Percentiles rank a stretch among this genome's conserved stretches.
phyloP scores from a whole-genome alignment of 1,140 invertebrate species.

The Odontomachus brunneus region DNA sequence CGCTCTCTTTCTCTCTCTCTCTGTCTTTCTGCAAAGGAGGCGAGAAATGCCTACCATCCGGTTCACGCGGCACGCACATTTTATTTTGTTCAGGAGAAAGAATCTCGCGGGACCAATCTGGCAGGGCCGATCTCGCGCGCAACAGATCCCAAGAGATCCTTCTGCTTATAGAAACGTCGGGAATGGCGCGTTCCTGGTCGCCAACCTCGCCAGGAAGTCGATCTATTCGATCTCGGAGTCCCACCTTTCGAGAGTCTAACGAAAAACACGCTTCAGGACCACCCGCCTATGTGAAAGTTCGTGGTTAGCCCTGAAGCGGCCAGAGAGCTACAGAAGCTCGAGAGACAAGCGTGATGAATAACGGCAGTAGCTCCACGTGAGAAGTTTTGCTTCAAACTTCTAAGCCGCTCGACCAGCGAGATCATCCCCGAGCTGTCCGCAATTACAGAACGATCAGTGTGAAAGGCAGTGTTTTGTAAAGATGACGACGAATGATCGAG shows the following conservation, averaged over 20 bases:
- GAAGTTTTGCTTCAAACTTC: neutral
- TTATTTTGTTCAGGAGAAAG: conserved; percentile 37
- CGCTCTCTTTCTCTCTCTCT: too few relatives aligned
- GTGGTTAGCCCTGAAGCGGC: conserved; percentile 38
- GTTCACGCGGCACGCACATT: conserved; percentile 69
- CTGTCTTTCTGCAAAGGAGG: conserved; percentile 37
- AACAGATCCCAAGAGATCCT: conserved; percentile 38
- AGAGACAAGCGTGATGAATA: conserved; percentile 13
- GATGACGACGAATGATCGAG: too few relatives aligned
- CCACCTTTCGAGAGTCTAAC: conserved; percentile 8
- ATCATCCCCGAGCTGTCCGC: too few relatives aligned
- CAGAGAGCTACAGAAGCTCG: neutral
- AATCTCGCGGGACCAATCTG: conserved; percentile 54
- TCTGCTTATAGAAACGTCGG: conserved; percentile 27
- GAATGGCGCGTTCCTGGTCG: neutral
- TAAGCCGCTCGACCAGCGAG: too few relatives aligned
- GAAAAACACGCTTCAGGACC: conserved; percentile 67
- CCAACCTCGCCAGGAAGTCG: conserved; percentile 51
- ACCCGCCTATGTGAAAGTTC: conserved; percentile 75
- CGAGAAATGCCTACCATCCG: conserved; percentile 30
- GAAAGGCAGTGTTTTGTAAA: too few relatives aligned
- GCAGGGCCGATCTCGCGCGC: conserved; percentile 41
- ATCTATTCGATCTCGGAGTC: conserved; percentile 47
- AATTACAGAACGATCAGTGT: too few relatives aligned
- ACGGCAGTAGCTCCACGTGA: neutral